phyloP scores from a whole-genome alignment of 1,140 invertebrate species.

The Odontomachus brunneus region DNA sequence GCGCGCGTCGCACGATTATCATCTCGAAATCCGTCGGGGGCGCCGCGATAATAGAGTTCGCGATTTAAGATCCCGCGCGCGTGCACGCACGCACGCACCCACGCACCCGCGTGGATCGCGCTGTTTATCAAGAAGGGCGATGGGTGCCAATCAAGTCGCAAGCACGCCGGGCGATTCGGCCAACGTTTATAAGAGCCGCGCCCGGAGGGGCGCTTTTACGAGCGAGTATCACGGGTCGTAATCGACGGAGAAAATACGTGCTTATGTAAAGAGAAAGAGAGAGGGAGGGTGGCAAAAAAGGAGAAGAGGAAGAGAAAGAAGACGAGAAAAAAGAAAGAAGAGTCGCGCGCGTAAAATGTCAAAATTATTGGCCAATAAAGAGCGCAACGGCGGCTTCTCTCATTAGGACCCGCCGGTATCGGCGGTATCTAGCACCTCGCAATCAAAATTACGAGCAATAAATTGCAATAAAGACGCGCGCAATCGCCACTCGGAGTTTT shows the following conservation, averaged over 20 bases:
- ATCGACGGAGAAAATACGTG: slow-evolving; percentile 28
- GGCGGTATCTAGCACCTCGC: slow-evolving; percentile 43
- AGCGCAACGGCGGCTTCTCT: slow-evolving; percentile 29
- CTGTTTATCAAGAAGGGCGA: slow-evolving; percentile 3
- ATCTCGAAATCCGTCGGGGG: neutral
- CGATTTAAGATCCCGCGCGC: slow-evolving; percentile 6
- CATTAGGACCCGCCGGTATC: slow-evolving; percentile 48
- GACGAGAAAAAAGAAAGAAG: neutral
- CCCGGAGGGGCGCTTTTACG: neutral
- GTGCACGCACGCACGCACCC: no score
- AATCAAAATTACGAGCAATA: slow-evolving; percentile 60
- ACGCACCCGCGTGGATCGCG: neutral
- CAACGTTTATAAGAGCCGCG: no score
- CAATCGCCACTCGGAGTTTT: slow-evolving; percentile 41
- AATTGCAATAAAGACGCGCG: slow-evolving; percentile 63
- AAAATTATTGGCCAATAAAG: slow-evolving; percentile 47
- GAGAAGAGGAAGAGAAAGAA: neutral
- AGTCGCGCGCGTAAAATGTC: slow-evolving; percentile 23
- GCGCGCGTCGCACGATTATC: slow-evolving; percentile 10
- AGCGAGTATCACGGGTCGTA: slow-evolving; percentile 4
- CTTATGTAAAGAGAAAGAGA: slow-evolving; percentile 3
- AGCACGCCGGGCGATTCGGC: neutral
- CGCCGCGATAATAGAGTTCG: slow-evolving; percentile 10
- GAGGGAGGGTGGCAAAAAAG: neutral
- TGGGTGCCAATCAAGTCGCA: slow-evolving; percentile 25